Base-by-base conservation (phyloP, 2,888 invertebrate species). In the Drosophila affinis region DNA sequence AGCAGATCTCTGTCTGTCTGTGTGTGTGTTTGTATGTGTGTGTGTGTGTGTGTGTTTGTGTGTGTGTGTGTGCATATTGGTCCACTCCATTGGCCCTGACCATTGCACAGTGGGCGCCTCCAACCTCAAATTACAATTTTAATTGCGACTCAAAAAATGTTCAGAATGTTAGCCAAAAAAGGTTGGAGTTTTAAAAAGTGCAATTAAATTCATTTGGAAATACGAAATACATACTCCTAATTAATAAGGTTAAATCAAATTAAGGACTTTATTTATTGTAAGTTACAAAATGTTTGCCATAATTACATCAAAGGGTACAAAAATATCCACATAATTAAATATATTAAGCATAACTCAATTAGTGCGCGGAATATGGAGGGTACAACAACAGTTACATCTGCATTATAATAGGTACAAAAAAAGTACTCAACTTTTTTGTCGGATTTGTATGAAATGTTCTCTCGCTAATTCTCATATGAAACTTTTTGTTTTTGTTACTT, bases 41-140 rank as follows among this genome's bases (percentile, higher is more conserved):
- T 21, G 21, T 21, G 21, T 2, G 21, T 21, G 34, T 62, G 49
- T 64, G 49, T 64, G 64, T 64, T n/a, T n/a, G n/a, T n/a, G n/a
- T 24, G 12, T 34, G 34, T 62, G 49, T 64, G 49, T 64, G 64
- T 64, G 63, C 52, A 52, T 52, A 53, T 64, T 64, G 64, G 54
- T 39, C 53, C 64, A 34, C 65, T 53, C 65, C 32, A 63, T 51
- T 49, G 62, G 62, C 62, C 62, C 63, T 62, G 45, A 32, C 55
- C 44, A 32, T 17, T 47, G 46, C 70, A 69, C 70, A 69, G 70
- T 68, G 67, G 68, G 65, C 67, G 39, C 39, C 39, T 39, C 14
- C 14, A 55, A 65, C 44, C 14, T 54, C 29, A 65, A 59, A 65
- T 49, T 67, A 49, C n/a, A 67, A 55, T 45, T 56, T 49, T 56